Evolutionary conservation across 92 coral and sea anemone genomes (phyloP).

Genomic region (Zoanthus solanderi): DNA sequence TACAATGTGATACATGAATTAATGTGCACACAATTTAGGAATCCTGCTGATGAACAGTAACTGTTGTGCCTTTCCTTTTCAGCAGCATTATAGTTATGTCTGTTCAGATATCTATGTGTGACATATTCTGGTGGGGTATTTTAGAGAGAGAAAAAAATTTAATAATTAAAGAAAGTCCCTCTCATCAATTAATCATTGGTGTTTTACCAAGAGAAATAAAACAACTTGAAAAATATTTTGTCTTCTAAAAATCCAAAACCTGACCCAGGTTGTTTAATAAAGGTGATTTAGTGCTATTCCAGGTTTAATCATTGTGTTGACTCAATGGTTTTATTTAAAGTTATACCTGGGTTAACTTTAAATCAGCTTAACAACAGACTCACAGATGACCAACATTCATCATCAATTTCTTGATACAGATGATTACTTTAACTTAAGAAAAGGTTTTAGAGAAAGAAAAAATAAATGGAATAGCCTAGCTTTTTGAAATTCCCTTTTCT

Average conservation of each 20-base stretch:
- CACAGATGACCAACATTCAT: conserved; percentile 29
- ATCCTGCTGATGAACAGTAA: background rate
- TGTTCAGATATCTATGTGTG: background rate
- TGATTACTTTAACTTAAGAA: conserved; percentile 25
- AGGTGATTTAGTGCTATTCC: conserved; percentile 5
- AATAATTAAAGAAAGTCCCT: conserved; percentile 20
- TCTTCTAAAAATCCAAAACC: conserved; percentile 33
- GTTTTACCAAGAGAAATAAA: conserved; percentile 12
- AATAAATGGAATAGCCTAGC: conserved; percentile 20
- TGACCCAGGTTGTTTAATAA: conserved; percentile 12
- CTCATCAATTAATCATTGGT: conserved; percentile 15
- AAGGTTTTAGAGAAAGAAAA: background rate
- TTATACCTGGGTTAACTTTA: conserved; percentile 24
- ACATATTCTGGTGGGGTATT: conserved; percentile 29
- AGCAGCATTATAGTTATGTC: too few species aligned
- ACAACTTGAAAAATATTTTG: conserved; percentile 29
- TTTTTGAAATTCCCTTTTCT: conserved; percentile 8
- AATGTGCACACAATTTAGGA: too few species aligned
- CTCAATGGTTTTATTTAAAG: conserved; percentile 23
- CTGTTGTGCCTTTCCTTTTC: background rate
- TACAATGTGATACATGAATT: conserved; percentile 12
- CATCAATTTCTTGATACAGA: conserved; percentile 22
- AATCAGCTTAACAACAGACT: conserved; percentile 16
- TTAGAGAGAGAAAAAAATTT: conserved; percentile 11
- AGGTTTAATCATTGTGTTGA: conserved; percentile 19